phyloP scores from a whole-genome alignment of 2,888 invertebrate species.

The Pelosia muscerda region DNA sequence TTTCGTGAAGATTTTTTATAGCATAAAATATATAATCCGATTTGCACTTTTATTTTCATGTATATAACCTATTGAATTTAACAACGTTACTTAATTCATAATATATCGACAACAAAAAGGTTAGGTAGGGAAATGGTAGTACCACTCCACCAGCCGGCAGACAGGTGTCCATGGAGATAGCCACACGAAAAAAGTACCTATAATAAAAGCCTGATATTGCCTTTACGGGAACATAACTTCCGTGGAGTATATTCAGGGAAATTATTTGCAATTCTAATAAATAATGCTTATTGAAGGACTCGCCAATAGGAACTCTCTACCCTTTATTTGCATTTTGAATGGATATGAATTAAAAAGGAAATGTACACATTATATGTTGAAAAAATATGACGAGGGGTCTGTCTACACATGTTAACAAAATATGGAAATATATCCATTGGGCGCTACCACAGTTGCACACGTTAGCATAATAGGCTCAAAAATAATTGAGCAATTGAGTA shows the following conservation, averaged over 20 bases:
- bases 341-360: slow-evolving; percentile 2
- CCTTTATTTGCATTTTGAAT: slow-evolving; percentile 1
- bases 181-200: too few relatives aligned
- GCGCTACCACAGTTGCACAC: too few relatives aligned
- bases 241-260: neutral
- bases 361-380: neutral
- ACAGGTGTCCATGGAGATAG: too few relatives aligned
- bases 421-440: slow-evolving; percentile 1
- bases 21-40: neutral
- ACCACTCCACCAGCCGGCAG: too few relatives aligned
- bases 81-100: neutral
- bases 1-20: neutral
- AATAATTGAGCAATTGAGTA: neutral
- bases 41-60: too few relatives aligned
- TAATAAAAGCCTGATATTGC: neutral
- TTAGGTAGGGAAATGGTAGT: too few relatives aligned
- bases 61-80: neutral
- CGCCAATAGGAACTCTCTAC: neutral
- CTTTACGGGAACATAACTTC: neutral
- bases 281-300: slow-evolving; percentile 2
- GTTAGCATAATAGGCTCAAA: neutral
- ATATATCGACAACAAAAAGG: too few relatives aligned
- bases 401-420: neutral
- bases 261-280: slow-evolving; percentile 2
- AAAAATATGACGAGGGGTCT: neutral